Base-by-base conservation (phyloP, 2,113 vertebrate species). In the Myrmecophaga tridactyla region DNA sequence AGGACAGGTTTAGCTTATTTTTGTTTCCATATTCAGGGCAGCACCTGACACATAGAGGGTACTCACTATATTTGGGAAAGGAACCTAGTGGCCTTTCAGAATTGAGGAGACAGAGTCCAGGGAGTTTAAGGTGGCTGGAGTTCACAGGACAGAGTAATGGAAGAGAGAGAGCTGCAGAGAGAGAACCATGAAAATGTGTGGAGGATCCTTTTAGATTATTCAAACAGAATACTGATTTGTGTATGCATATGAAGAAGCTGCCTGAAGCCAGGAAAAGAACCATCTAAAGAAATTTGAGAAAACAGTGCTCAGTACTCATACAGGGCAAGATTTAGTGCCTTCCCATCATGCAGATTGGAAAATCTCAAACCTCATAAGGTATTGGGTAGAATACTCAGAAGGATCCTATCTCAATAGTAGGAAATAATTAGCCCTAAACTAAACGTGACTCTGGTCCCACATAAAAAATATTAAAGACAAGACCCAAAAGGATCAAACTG, bases 381-480 rank as follows among this genome's bases (percentile, higher is more conserved):
- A 53, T 77, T 77, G 17, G n/a, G 12, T 70, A 41, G 77, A 88
- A 7, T 84, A 41, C 39, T 69, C 36, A 84, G 70, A 88, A 96
- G 7, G 39, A 46, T 78, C 18, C 48, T 83, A 6, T 83, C 86
- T 80, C 43, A 62, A 18, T 75, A 46, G 15, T 81, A 41, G 51
- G 34, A 29, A 76, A 34, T 87, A 60, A 56, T 70, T 81, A 67
- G 14, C 6, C 9, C 4, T 86, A 77, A 83, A 77, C 41, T 76
- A 91, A 70, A 77, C 77, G 53, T 62, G 13, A 20, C 73, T 60
- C 51, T 87, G 36, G 23, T 62, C 51, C 36, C 13, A 48, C n/a
- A 31, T 87, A 77, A 90, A 90, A 62, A 17, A 36, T 60, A 29
- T 77, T 77, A 53, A 94, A 94, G 75, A 41, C 60, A 91, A 76